These are phyloP conservation scores for Harpalus rufipes DNA, from an alignment of 2,888 invertebrate species.

Conservation along the genomic window DNA sequence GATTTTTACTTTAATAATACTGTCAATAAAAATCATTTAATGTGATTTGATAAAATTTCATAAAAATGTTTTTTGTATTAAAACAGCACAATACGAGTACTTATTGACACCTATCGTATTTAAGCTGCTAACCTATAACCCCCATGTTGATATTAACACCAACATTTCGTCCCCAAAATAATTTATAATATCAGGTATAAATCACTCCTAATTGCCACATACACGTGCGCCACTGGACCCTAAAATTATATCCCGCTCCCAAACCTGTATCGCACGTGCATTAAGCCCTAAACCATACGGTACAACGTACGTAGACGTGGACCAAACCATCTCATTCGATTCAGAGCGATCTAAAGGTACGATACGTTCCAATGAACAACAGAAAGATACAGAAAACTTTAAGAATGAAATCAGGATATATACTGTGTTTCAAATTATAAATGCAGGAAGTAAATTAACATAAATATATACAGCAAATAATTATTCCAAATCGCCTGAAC, in stretches of 20 bases:
- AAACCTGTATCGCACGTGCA: slow-evolving; percentile 43
- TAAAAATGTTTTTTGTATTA: too few species aligned
- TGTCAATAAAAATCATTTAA: too few species aligned
- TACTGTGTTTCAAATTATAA: not conserved
- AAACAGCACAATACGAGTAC: too few species aligned
- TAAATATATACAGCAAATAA: too few species aligned
- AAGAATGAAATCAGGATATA: not conserved
- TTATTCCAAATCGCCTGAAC: too few species aligned
- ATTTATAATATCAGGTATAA: slow-evolving; percentile 34
- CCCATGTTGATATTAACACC: not conserved
- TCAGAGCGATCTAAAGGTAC: not conserved
- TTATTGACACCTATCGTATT: not conserved
- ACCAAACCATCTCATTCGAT: slow-evolving; percentile 13
- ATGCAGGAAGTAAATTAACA: not conserved
- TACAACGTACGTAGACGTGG: slow-evolving; percentile 1
- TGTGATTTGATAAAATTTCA: too few species aligned
- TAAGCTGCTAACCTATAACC: not conserved
- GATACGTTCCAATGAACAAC: slow-evolving; percentile 23
- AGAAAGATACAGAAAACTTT: not conserved
- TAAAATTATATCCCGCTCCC: slow-evolving; percentile 12
- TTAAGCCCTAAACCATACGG: slow-evolving; percentile 17
- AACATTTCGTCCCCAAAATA: slow-evolving; percentile 6
- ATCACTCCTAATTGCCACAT: slow-evolving; percentile 22
- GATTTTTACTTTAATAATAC: too few species aligned
- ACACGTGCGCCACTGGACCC: slow-evolving; percentile 44